These are phyloP conservation scores for Spea hammondii DNA, from an alignment of 2,797 vertebrate genomes.

Conservation along the genomic window DNA sequence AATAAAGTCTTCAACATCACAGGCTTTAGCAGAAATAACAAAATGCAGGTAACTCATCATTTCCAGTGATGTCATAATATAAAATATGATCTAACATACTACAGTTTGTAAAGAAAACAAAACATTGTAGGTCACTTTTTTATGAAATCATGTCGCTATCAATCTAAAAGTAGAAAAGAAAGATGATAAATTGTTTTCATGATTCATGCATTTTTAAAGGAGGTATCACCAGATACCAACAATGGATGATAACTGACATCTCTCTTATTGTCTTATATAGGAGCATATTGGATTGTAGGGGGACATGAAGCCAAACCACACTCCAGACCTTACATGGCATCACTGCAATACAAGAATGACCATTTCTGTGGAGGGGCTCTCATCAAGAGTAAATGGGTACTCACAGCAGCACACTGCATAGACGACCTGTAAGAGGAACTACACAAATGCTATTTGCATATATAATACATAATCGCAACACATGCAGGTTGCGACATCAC, in stretches of 20 bases:
- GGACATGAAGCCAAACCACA: slow-evolving; percentile 53
- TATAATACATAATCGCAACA: too few species aligned
- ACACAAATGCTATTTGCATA: too few species aligned
- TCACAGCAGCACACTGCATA: slow-evolving; percentile 66
- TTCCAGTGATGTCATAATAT: too few species aligned
- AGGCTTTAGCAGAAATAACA: too few species aligned
- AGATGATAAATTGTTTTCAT: background rate
- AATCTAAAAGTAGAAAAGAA: background rate
- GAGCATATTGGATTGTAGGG: background rate
- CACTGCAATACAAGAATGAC: slow-evolving; percentile 58
- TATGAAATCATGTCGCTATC: background rate
- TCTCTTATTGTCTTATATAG: background rate
- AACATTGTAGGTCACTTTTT: background rate
- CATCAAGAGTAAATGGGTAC: slow-evolving; percentile 61
- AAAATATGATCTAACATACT: too few species aligned
- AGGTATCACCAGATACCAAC: background rate
- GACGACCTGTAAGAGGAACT: slow-evolving; percentile 56
- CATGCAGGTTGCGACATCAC: too few species aligned
- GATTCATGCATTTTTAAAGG: background rate
- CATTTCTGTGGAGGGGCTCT: slow-evolving; percentile 65
- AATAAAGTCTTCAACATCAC: too few species aligned
- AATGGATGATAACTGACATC: background rate
- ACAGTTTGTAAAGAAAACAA: too few species aligned
- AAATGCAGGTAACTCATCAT: too few species aligned
- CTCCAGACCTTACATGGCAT: slow-evolving; percentile 64